Base-by-base conservation (phyloP, 2,113 vertebrate genomes). In the Ptilorrhoa leucosticta region DNA sequence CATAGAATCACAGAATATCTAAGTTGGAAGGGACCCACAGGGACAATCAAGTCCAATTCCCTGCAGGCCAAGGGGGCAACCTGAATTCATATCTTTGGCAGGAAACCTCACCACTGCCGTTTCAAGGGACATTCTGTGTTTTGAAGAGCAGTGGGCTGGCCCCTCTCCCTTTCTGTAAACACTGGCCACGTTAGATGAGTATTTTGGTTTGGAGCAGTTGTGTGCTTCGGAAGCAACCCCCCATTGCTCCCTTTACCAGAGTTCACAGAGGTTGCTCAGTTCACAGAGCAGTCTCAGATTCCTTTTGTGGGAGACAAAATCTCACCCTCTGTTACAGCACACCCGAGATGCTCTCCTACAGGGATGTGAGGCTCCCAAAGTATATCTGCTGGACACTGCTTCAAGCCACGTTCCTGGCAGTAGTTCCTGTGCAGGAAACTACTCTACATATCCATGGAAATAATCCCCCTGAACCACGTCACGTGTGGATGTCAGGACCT, bases 201-300 rank as follows among this genome's bases (percentile, higher is more conserved):
- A 33, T 89, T 95, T 84, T 75, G 81, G 80, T 81, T 84, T 87
- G 68, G 72, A 94, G 48, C 31, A 70, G 39, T 45, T 31, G 11
- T 18, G 48, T 27, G 7, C 48, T 48, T 69, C 0, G 35, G 84
- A 54, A 94, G 24, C 27, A 44, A 9, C 2, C 3, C 33, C 17
- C 33, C 50, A 31, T 19, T 2, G 1, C 33, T 66, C 22, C 48
- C 37, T 35, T 65, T 13, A 21, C 53, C 18, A 80, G 64, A 77
- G 91, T 37, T 92, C 47, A 7, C 51, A 63, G 73, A 45, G 56
- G 47, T 56, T 56, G 28, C 11, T 82, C 31, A 5, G 69, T 31
- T 91, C 63, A 71, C 7, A 4, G 14, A 56, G 35, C 0, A 0
- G 33, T 10, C n/a, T 79, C 8, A 35, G 16, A 60, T 85, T 50